Percentiles rank a stretch among this genome's conserved stretches.
Evolutionary conservation across 2,888 invertebrate genomes (phyloP).

Genomic region (Villa cingulata): DNA sequence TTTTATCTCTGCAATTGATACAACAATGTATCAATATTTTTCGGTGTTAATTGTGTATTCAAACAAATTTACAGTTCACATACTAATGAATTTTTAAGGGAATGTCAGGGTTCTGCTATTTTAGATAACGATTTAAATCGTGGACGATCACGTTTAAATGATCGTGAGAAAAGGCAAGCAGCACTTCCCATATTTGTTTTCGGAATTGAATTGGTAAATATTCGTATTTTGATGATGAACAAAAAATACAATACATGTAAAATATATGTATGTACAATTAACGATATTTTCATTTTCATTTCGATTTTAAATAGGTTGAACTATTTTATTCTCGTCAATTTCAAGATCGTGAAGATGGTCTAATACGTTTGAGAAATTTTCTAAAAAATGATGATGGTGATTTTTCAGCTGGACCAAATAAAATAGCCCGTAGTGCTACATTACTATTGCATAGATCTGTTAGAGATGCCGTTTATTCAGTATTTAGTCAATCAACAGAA

Average conservation of each 20-base stretch:
- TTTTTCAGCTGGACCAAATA: conserved; percentile 42
- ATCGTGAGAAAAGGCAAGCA: conserved; percentile 74
- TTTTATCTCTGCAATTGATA: not conserved
- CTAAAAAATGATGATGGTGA: conserved; percentile 27
- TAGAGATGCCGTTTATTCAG: conserved; percentile 78
- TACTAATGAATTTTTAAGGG: conserved; percentile 67
- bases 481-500: conserved; percentile 73
- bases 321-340: conserved; percentile 84
- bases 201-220: conserved; percentile 65
- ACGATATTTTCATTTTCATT: not conserved
- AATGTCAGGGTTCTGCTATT: conserved; percentile 44
- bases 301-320: conserved; percentile 50
- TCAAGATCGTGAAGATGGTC: conserved; percentile 76
- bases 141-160: conserved; percentile 48
- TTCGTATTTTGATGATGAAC: no score
- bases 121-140: conserved; percentile 37
- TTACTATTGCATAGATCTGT: conserved; percentile 65
- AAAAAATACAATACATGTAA: not conserved
- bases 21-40: not conserved
- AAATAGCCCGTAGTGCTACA: conserved; percentile 69
- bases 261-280: not conserved
- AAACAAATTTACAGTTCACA: conserved; percentile 49
- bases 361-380: conserved; percentile 46
- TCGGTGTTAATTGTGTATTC: conserved; percentile 6
- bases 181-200: conserved; percentile 83